These are phyloP conservation scores for Malaclemys terrapin DNA, from an alignment of 2,113 vertebrate species.

Conservation along the genomic window DNA sequence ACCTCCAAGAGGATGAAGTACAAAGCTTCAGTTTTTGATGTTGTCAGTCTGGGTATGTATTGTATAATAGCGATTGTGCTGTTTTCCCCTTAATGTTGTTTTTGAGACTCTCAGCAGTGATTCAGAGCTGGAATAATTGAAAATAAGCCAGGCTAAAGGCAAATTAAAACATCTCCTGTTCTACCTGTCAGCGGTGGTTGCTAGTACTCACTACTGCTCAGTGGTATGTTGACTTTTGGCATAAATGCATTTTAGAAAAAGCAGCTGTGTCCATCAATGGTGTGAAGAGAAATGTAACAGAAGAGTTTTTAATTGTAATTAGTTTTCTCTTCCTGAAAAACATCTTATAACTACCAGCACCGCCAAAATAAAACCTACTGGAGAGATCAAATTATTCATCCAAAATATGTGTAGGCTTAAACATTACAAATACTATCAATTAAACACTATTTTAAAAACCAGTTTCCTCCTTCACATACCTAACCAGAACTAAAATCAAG, in stretches of 20 bases:
- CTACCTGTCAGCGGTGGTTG: not conserved
- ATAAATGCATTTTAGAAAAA: not conserved
- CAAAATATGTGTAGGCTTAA: not conserved
- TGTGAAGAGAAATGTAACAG: not conserved
- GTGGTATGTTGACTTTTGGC: not conserved
- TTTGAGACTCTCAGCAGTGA: not conserved
- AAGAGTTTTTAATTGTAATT: not conserved
- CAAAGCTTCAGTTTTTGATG: not conserved
- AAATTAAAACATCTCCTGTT: slow-evolving; percentile 3
- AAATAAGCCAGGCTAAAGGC: not conserved
- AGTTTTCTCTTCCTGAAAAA: not conserved
- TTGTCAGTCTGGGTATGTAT: not conserved
- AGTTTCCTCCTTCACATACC: not conserved
- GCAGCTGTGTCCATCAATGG: fast-evolving
- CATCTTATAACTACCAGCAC: not conserved
- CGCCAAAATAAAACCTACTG: not conserved
- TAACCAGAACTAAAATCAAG: not conserved
- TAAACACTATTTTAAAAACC: slow-evolving; percentile 5
- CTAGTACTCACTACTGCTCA: not conserved
- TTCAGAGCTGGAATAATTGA: not conserved
- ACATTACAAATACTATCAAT: not conserved
- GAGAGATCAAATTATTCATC: not conserved
- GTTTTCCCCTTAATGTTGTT: not conserved
- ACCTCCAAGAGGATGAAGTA: fast-evolving
- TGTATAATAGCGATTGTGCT: not conserved